phyloP scores from a whole-genome alignment of 2,888 invertebrate species.

The Athetis lepigone region DNA sequence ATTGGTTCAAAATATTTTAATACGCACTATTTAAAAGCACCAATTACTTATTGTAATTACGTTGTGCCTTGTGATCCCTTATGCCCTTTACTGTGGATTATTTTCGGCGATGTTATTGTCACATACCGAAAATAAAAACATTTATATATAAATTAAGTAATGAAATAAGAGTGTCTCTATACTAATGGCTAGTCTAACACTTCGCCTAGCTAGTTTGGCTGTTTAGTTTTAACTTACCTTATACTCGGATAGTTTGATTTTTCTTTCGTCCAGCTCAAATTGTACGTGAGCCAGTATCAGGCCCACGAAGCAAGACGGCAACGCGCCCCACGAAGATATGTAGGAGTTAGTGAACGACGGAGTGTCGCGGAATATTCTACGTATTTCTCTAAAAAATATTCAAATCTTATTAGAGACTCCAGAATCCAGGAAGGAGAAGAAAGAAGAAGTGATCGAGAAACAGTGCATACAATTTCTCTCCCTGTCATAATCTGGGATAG shows the following conservation, averaged over 20 bases:
- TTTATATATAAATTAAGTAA: neutral
- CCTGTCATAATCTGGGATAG: too few relatives aligned
- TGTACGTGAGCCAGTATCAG: conserved; percentile 55
- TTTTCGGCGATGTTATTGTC: too few relatives aligned
- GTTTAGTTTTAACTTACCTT: conserved; percentile 35
- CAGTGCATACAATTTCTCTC: too few relatives aligned
- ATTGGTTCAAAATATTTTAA: too few relatives aligned
- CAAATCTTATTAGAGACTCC: too few relatives aligned
- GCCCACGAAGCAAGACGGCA: conserved; percentile 63
- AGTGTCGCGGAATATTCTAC: conserved; percentile 48
- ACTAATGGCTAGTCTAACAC: too few relatives aligned
- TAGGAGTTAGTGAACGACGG: conserved; percentile 58
- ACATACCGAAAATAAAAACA: too few relatives aligned
- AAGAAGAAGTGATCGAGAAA: too few relatives aligned
- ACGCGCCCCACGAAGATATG: conserved; percentile 63
- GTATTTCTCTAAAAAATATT: conserved; percentile 49
- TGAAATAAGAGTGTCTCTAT: too few relatives aligned
- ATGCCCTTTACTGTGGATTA: conserved; percentile 7
- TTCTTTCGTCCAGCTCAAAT: conserved; percentile 48
- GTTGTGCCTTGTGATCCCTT: neutral
- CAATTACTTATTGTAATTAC: neutral
- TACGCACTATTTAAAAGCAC: too few relatives aligned
- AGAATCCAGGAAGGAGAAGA: too few relatives aligned
- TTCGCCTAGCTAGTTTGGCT: too few relatives aligned
- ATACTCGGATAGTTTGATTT: conserved; percentile 42